Evolutionary conservation across 2,113 vertebrate species (phyloP).

Genomic region (Xyrauchen texanus): DNA sequence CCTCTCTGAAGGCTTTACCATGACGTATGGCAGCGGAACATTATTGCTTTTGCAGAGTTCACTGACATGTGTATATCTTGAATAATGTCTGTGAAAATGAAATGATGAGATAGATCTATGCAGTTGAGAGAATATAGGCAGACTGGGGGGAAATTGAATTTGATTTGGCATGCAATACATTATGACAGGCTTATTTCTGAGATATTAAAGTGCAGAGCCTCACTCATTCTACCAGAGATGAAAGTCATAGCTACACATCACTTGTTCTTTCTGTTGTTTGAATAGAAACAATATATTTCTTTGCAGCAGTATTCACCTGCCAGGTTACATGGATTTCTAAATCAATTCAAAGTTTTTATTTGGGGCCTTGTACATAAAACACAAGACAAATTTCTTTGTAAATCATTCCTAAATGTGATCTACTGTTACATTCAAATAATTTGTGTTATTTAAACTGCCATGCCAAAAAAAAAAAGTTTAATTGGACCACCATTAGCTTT

Average conservation of each 20-base stretch:
- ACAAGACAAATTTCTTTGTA: too few species aligned
- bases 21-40: constrained; percentile 30
- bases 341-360: too few species aligned
- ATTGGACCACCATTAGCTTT: too few species aligned
- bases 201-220: constrained; percentile 31
- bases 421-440: too few species aligned
- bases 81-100: constrained; percentile 27
- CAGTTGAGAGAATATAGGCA: constrained; percentile 1
- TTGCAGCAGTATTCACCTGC: not conserved
- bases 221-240: constrained; percentile 4
- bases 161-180: not conserved
- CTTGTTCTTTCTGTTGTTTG: constrained; percentile 16
- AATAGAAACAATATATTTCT: constrained; percentile 22
- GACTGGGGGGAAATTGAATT: too few species aligned
- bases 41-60: constrained; percentile 38
- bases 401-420: too few species aligned
- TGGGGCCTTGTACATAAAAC: too few species aligned
- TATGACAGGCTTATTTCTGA: constrained; percentile 19
- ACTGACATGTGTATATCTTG: constrained; percentile 35
- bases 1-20: constrained; percentile 9
- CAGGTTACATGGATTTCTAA: too few species aligned
- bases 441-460: too few species aligned
- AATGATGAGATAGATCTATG: constrained; percentile 23
- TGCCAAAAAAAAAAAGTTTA: too few species aligned
- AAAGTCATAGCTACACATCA: not conserved